Base-by-base conservation (phyloP, 2,113 vertebrate genomes). In the Stomatorhinus ivindoensis region DNA sequence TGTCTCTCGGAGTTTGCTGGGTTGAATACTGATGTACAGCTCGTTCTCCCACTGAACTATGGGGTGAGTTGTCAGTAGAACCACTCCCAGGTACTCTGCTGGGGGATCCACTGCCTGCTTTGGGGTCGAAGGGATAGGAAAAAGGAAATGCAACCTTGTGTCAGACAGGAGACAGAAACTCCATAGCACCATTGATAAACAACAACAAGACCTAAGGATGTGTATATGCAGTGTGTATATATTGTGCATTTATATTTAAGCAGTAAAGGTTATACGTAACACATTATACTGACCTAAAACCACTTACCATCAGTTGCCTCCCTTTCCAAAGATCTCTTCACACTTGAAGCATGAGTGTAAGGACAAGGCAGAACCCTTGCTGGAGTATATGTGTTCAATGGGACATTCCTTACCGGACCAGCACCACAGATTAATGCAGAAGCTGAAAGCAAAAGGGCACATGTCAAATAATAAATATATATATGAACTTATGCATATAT, bases 301-400 rank as follows among this genome's bases (percentile, higher is more conserved):
- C 46, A 51, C 92, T 95, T 92, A 94, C 92, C 10, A 84, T 84
- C 44, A 91, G 89, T 65, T 51, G 87, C 91, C 89, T 24, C 88
- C 90, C 91, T 93, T 83, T 92, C 95, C 93, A 92, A 92, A 92
- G 90, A 10, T 46, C 44, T 93, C 89, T 92, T 93, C 88, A 93
- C 94, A 88, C 86, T 94, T 89, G 89, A 91, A 92, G 92, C 94
- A 89, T 91, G 94, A 83, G 95, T 92, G 90, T 95, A 93, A 69
- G 96, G 94, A 39, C 95, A 96, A 89, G 97, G 96, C 27, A 97
- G 96, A 90, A 97, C 96, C 93, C 96, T 97, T 85, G 97, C 92
- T 91, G 97, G 96, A 58, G 96, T 97, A 1, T 97, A 98, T 9
- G 96, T 97, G 93, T 98, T 98, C 92, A 98, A 94, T 91, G 95